Evolutionary conservation across 2,113 vertebrate genomes (phyloP), one percentile per base, ranked within the genome.

Genomic region (Tychaedon coryphoeus): DNA sequence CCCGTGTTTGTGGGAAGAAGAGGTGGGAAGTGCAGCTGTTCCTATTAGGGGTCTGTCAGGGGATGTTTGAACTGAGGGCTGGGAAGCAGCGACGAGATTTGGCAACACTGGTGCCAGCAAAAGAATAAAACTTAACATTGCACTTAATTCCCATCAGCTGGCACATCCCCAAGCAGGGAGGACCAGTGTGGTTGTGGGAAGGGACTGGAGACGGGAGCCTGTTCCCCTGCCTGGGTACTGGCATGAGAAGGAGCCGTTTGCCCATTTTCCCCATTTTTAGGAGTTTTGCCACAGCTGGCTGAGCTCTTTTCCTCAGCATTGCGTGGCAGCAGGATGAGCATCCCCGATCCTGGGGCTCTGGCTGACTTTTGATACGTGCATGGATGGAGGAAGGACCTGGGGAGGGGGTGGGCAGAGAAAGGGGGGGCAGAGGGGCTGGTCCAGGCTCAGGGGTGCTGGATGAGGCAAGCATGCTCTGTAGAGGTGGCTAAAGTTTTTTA

Each of bases 381-480:
- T 95, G 96, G 92, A 48, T 81, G 87, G 97, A 75, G 16, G 67
- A 88, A 96, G 95, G 75, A 84, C 12, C 50, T 45, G 15, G 82
- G 91, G 54, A 64, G 78, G 81, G 95, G 92, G 50, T 38, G 90
- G 88, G 88, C 43, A 65, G 66, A 57, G 66, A 42, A 48, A 18
- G 14, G 43, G 51, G 54, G 76, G 87, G 77, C 19, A 54, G 54
- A 40, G 2, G 23, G 93, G 60, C 78, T 88, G 94, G 51, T 79
- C 76, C 50, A 31, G 50, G 40, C 62, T 66, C 8, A 4, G 42
- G 88, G 72, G 51, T 4, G 26, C 69, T 8, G 34, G 86, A 54
- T 47, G 54, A 73, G 10, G 40, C 5, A 78, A 94, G 97, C 95
- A 97, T 97, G 95, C 22, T 2, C 86, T 89, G 29, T 93, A 95